Percentiles rank a stretch among this genome's conserved stretches.
phyloP scores from a whole-genome alignment of 2,888 invertebrate genomes.

The Frankliniella fusca region DNA sequence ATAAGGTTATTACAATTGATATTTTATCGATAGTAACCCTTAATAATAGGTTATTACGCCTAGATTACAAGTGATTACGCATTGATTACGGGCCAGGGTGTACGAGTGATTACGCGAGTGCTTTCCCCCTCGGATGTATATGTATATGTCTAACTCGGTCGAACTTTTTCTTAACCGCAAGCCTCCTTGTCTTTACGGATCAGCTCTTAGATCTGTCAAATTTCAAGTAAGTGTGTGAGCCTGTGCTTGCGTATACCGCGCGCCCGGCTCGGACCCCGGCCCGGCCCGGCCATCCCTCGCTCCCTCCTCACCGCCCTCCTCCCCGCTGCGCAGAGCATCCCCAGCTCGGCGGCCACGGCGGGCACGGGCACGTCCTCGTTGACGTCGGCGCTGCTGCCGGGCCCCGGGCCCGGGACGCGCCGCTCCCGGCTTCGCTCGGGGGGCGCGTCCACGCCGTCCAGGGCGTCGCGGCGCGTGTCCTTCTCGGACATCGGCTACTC shows the following conservation, averaged over 20 bases:
- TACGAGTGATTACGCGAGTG: too few relatives aligned
- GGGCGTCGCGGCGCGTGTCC: slow-evolving; percentile 4
- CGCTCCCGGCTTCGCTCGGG: neutral
- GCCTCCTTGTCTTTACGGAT: slow-evolving; percentile 6
- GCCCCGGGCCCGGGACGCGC: neutral
- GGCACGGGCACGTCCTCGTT: neutral
- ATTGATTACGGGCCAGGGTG: too few relatives aligned
- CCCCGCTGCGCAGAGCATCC: neutral
- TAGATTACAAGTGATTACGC: too few relatives aligned
- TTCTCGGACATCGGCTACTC: slow-evolving; percentile 9
- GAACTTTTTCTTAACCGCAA: neutral
- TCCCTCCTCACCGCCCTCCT: neutral
- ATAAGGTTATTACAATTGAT: too few relatives aligned
- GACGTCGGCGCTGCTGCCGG: neutral
- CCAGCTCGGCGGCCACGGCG: neutral
- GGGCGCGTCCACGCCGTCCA: neutral
- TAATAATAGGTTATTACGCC: too few relatives aligned
- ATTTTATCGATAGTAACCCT: too few relatives aligned
- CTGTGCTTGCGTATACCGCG: neutral
- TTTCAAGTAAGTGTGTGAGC: neutral
- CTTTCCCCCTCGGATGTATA: neutral
- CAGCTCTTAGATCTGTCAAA: neutral
- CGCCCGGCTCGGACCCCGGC: neutral
- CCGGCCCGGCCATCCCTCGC: neutral
- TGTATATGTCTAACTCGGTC: neutral